Evolutionary conservation across 2,888 invertebrate genomes (phyloP).

Genomic region (Atrina japonica): DNA sequence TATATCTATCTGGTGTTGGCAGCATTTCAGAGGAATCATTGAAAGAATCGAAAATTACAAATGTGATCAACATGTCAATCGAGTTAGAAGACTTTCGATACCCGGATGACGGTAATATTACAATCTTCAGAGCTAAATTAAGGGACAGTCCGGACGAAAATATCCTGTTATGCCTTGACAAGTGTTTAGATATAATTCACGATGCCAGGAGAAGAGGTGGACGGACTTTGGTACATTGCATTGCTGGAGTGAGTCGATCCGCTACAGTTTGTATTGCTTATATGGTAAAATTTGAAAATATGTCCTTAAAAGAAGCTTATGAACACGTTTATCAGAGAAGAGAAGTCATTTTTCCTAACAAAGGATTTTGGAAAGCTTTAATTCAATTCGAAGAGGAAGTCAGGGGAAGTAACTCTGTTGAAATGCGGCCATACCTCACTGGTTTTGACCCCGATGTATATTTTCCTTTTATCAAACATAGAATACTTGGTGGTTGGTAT

Average conservation of each 20-base stretch:
- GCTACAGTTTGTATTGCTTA: conserved; percentile 69
- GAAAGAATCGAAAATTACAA: conserved; percentile 51
- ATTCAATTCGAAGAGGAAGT: conserved; percentile 55
- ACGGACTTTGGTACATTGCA: conserved; percentile 65
- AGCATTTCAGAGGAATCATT: conserved; percentile 55
- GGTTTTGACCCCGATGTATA: conserved; percentile 18
- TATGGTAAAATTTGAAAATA: conserved; percentile 56
- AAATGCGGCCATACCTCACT: conserved; percentile 58
- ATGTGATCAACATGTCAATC: conserved; percentile 63
- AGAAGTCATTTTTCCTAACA: conserved; percentile 62
- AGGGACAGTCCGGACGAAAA: conserved; percentile 61
- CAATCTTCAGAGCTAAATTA: conserved; percentile 44
- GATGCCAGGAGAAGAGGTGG: conserved; percentile 46
- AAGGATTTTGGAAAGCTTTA: conserved; percentile 65
- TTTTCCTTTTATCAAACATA: conserved; percentile 11
- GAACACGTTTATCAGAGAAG: conserved; percentile 55
- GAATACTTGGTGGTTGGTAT: conserved; percentile 29
- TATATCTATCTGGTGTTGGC: conserved; percentile 61
- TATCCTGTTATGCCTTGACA: conserved; percentile 54
- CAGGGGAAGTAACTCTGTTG: conserved; percentile 55
- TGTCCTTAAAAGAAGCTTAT: conserved; percentile 57
- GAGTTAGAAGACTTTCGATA: conserved; percentile 60
- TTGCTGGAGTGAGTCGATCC: conserved; percentile 69
- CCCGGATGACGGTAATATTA: conserved; percentile 41
- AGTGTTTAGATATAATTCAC: conserved; percentile 62